phyloP scores from a whole-genome alignment of 2,888 invertebrate genomes.

The Alcis repandata region DNA sequence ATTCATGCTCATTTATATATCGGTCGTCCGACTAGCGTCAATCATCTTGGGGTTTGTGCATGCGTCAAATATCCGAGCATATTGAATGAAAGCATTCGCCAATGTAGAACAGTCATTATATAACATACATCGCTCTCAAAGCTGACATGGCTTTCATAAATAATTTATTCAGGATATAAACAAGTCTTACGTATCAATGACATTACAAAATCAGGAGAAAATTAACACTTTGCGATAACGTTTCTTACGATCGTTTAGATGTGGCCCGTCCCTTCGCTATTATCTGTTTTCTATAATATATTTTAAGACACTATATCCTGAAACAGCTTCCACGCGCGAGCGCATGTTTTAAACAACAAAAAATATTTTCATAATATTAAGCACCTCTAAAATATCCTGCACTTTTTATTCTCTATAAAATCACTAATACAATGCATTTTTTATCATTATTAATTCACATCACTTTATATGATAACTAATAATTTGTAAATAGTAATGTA shows the following conservation, averaged over 20 bases:
- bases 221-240: neutral
- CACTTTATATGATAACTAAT: slow-evolving; percentile 4
- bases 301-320: slow-evolving; percentile 49
- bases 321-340: slow-evolving; percentile 43
- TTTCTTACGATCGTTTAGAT: neutral
- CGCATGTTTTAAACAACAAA: slow-evolving; percentile 26
- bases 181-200: slow-evolving; percentile 35
- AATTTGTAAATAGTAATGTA: slow-evolving; percentile 8
- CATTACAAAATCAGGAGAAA: neutral
- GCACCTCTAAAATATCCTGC: slow-evolving; percentile 40
- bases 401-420: slow-evolving; percentile 34
- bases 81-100: slow-evolving; percentile 35
- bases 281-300: slow-evolving; percentile 20
- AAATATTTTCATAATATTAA: slow-evolving; percentile 27
- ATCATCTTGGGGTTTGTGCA: slow-evolving; percentile 62
- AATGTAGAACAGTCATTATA: slow-evolving; percentile 40
- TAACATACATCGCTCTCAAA: slow-evolving; percentile 36
- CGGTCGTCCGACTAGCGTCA: slow-evolving; percentile 42
- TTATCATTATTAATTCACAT: neutral
- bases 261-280: slow-evolving; percentile 11
- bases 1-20: slow-evolving; percentile 45
- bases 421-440: slow-evolving; percentile 19
- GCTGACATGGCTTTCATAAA: slow-evolving; percentile 39
- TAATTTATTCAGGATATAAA: slow-evolving; percentile 48
- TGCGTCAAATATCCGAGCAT: slow-evolving; percentile 54